These are phyloP conservation scores for Notolepis coatsorum DNA, from an alignment of 2,797 vertebrate species.

Conservation along the genomic window DNA sequence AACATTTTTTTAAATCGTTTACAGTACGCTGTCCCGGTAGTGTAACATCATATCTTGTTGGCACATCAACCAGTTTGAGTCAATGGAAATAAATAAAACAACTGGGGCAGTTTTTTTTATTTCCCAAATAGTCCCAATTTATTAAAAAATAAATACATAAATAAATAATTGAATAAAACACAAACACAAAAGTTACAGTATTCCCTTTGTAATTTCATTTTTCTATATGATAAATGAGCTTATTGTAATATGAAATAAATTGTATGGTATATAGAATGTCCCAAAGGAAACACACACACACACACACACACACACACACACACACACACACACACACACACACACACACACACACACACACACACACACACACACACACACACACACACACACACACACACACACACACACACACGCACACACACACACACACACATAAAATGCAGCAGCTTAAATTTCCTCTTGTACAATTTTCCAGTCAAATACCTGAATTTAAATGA, in stretches of 20 bases:
- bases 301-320: too few species aligned
- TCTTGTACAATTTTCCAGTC: slow-evolving; percentile 53
- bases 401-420: too few species aligned
- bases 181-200: slow-evolving; percentile 22
- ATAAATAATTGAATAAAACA: slow-evolving; percentile 24
- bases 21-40: too few species aligned
- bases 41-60: too few species aligned
- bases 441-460: slow-evolving; percentile 31
- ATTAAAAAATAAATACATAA: too few species aligned
- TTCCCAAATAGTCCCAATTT: slow-evolving; percentile 54
- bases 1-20: too few species aligned
- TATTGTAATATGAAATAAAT: slow-evolving; percentile 21
- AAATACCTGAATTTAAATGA: slow-evolving; percentile 60
- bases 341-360: too few species aligned
- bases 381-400: too few species aligned
- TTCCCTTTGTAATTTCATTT: slow-evolving; percentile 18
- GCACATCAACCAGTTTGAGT: neutral
- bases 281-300: too few species aligned
- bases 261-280: slow-evolving; percentile 26
- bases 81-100: slow-evolving; percentile 8
- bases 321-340: too few species aligned
- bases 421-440: slow-evolving; percentile 16
- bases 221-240: slow-evolving; percentile 31
- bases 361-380: too few species aligned
- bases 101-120: slow-evolving; percentile 32